phyloP scores from a whole-genome alignment of 2,888 invertebrate species.

The Furcula furcula region DNA sequence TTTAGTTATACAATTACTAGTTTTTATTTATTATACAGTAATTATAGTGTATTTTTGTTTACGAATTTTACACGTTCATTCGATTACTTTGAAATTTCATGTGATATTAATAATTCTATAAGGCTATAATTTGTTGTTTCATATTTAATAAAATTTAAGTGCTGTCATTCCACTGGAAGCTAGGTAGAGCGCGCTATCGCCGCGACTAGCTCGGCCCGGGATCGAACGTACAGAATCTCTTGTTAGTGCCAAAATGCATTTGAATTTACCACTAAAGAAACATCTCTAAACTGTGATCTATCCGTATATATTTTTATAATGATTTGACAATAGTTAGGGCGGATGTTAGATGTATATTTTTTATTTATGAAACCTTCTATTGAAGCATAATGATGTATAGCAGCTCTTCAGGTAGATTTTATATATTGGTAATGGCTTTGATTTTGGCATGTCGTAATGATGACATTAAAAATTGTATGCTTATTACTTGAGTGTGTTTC shows the following conservation, averaged over 20 bases:
- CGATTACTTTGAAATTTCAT: conserved; percentile 74
- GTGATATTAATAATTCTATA: conserved; percentile 75
- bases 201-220: conserved; percentile 17
- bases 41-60: conserved; percentile 72
- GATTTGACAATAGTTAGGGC: conserved; percentile 60
- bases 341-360: conserved; percentile 62
- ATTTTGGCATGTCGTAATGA: conserved; percentile 73
- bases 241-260: conserved; percentile 73
- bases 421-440: conserved; percentile 64
- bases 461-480: conserved; percentile 79
- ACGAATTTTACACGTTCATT: conserved; percentile 64
- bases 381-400: conserved; percentile 58
- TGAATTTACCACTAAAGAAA: conserved; percentile 50
- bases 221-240: conserved; percentile 64
- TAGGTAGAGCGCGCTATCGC: conserved; percentile 22
- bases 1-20: conserved; percentile 72
- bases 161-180: conserved; percentile 57
- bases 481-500: conserved; percentile 68
- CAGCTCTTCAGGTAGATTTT: conserved; percentile 58
- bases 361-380: conserved; percentile 73
- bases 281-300: conserved; percentile 65
- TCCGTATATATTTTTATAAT: conserved; percentile 52
- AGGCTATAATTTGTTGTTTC: conserved; percentile 61
- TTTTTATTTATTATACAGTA: conserved; percentile 76
- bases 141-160: conserved; percentile 47